A percentile compares a stretch with the other conserved stretches of the same genome.
phyloP scores from a whole-genome alignment of 2,888 invertebrate species.

The Xiphydria camelus region DNA sequence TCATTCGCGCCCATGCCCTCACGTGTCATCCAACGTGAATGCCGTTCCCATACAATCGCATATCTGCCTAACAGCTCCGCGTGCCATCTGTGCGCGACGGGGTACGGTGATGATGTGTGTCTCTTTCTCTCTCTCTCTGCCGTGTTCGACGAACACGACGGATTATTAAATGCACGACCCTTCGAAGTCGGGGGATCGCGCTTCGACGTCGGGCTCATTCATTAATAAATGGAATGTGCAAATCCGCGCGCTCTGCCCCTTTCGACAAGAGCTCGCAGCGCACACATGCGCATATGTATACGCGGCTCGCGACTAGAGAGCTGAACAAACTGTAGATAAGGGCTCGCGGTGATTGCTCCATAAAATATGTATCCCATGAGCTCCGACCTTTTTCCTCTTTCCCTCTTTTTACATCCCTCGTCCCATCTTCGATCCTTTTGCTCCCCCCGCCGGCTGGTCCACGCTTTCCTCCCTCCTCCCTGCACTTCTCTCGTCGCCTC shows the following conservation, averaged over 20 bases:
- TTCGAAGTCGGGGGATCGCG: not conserved
- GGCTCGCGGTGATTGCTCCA: conserved; percentile 52
- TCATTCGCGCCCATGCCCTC: too few species aligned
- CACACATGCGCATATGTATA: not conserved
- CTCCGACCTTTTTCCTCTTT: conserved; percentile 34
- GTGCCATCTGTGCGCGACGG: too few species aligned
- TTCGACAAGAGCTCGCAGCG: not conserved
- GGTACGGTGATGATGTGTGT: too few species aligned
- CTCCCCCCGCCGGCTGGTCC: conserved; percentile 9
- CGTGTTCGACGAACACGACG: too few species aligned
- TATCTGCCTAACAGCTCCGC: too few species aligned
- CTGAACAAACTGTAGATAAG: conserved; percentile 55
- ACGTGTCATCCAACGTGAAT: too few species aligned
- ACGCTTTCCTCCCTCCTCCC: conserved; percentile 10
- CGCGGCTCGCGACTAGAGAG: conserved; percentile 29
- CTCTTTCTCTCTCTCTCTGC: too few species aligned
- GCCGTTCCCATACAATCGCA: too few species aligned
- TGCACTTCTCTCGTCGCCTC: conserved; percentile 12
- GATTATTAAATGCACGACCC: too few species aligned
- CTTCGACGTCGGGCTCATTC: not conserved
- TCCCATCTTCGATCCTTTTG: conserved; percentile 13
- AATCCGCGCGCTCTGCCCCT: not conserved
- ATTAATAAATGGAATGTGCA: not conserved
- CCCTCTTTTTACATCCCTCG: conserved; percentile 6
- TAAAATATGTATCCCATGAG: conserved; percentile 54